A percentile compares a stretch with the other conserved stretches of the same genome.
phyloP scores from a whole-genome alignment of 1,140 invertebrate genomes.

The Philotrypesis tridentata region DNA sequence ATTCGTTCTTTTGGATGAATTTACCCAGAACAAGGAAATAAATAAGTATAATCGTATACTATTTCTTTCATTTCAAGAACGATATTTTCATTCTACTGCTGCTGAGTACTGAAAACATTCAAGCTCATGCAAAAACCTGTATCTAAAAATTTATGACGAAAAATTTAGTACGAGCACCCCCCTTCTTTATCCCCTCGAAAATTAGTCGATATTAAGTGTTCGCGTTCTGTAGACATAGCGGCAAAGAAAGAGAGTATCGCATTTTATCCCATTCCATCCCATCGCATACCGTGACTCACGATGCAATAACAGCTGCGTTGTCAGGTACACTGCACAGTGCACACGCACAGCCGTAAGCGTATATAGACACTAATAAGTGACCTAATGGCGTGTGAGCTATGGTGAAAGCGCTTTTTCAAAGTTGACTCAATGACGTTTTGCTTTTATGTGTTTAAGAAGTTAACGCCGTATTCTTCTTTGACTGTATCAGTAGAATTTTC shows the following conservation, averaged over 20 bases:
- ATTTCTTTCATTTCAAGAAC: too few species aligned
- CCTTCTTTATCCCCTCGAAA: not conserved
- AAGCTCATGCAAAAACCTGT: too few species aligned
- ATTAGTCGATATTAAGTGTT: not conserved
- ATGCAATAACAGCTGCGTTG: not conserved
- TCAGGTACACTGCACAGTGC: not conserved
- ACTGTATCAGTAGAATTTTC: too few species aligned
- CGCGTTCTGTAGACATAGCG: not conserved
- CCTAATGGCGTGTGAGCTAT: slow-evolving; percentile 25
- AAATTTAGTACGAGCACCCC: too few species aligned
- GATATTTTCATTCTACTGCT: not conserved
- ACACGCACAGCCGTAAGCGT: too few species aligned
- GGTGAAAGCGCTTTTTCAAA: slow-evolving; percentile 34
- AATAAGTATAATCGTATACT: not conserved
- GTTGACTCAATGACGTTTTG: not conserved
- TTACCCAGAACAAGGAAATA: not conserved
- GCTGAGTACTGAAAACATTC: too few species aligned
- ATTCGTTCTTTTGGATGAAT: not conserved
- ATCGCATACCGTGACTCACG: not conserved
- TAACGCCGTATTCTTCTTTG: too few species aligned
- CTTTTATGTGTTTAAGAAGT: not conserved
- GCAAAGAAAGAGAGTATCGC: not conserved
- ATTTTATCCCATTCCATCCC: not conserved
- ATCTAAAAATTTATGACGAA: too few species aligned
- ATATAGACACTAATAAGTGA: slow-evolving; percentile 11